Evolutionary conservation across 2,797 vertebrate genomes (phyloP).

Genomic region (Mionectes olivaceus): DNA sequence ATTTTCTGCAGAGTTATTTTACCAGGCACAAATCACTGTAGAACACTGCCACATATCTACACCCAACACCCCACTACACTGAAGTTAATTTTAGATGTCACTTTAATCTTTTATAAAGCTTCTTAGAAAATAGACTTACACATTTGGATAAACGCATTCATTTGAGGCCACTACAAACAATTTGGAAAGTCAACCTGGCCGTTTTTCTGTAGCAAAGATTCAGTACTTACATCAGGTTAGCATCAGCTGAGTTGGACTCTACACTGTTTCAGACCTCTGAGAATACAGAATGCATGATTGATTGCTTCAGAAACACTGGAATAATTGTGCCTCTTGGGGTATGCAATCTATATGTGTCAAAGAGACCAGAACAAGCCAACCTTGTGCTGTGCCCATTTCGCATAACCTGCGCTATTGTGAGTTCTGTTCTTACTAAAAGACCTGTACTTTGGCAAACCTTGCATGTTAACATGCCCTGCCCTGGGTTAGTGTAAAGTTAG

Average conservation of each 20-base stretch:
- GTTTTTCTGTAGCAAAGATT: not conserved
- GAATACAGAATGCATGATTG: not conserved
- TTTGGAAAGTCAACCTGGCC: not conserved
- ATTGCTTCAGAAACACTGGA: not conserved
- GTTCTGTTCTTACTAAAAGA: not conserved
- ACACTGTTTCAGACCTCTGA: not conserved
- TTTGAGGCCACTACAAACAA: not conserved
- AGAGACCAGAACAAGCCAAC: not conserved
- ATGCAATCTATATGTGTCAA: fast-evolving
- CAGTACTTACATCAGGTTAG: not conserved
- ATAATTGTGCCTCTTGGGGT: not conserved
- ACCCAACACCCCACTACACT: not conserved
- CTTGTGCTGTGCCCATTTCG: not conserved
- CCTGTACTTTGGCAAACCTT: not conserved
- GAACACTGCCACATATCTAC: not conserved
- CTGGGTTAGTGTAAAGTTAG: not conserved
- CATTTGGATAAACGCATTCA: not conserved
- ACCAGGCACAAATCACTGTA: not conserved
- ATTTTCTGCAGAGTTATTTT: not conserved
- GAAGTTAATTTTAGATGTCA: not conserved
- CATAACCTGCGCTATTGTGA: fast-evolving
- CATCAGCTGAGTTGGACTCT: not conserved
- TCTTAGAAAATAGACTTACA: not conserved
- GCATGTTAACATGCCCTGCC: fast-evolving
- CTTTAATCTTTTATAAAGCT: not conserved